These are phyloP conservation scores for Polypedilum vanderplanki DNA, from an alignment of 1,140 invertebrate species.

Conservation along the genomic window DNA sequence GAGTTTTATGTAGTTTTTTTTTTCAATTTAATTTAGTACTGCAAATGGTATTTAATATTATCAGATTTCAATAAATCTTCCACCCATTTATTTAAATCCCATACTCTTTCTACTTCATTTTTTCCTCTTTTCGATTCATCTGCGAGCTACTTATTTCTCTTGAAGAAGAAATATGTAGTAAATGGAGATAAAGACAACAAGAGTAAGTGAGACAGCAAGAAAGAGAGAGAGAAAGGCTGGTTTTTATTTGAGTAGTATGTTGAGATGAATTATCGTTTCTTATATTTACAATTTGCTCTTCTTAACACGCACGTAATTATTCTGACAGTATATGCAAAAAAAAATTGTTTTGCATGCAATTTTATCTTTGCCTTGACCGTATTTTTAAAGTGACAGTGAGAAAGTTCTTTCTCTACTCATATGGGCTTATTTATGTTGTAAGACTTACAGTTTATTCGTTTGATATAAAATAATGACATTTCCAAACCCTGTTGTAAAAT, in stretches of 20 bases:
- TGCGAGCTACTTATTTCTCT: background rate
- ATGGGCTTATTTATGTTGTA: too few species aligned
- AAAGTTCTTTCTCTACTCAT: slow-evolving; percentile 10
- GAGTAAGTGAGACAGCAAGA: too few species aligned
- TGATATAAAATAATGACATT: too few species aligned
- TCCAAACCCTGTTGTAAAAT: too few species aligned
- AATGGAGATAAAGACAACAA: too few species aligned
- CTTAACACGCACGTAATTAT: slow-evolving; percentile 17
- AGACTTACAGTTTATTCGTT: too few species aligned
- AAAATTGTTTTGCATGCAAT: slow-evolving; percentile 5
- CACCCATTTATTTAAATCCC: slow-evolving; percentile 23
- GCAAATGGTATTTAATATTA: slow-evolving; percentile 22
- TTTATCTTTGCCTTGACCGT: slow-evolving; percentile 2
- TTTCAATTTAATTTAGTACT: slow-evolving; percentile 26
- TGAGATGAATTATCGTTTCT: slow-evolving; percentile 12
- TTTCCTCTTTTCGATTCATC: slow-evolving; percentile 9
- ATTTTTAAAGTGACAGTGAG: background rate
- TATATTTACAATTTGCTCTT: slow-evolving; percentile 1
- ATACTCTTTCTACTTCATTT: background rate
- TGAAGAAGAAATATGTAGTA: background rate
- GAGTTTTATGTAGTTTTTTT: slow-evolving; percentile 23
- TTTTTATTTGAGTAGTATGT: slow-evolving; percentile 6
- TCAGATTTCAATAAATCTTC: slow-evolving; percentile 26
- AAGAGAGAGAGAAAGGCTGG: background rate
- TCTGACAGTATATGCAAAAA: background rate